Conservation (phyloP, 2,113 vertebrate species). For the Microcebus ravelobensis region DNA sequence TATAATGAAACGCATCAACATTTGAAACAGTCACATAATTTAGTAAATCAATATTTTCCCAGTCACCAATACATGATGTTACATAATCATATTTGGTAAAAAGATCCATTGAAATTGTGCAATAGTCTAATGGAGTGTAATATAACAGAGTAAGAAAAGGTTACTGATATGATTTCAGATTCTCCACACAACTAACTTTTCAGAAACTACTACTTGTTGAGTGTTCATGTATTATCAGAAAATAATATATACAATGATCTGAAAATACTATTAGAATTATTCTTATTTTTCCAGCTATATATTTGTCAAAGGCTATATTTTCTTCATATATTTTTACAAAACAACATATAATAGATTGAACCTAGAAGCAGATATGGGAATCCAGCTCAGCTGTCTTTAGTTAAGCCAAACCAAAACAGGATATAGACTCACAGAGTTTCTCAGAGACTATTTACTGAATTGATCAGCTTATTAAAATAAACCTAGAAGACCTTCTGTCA, state of each 20-base stretch:
- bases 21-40: neutral
- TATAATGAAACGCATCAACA: neutral
- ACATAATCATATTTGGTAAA: neutral
- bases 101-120: neutral
- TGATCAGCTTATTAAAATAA: neutral
- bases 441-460: neutral
- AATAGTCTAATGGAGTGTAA: neutral
- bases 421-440: neutral
- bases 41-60: neutral
- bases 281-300: neutral
- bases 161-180: neutral
- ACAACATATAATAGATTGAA: neutral
- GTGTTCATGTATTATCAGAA: neutral
- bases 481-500: neutral
- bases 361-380: neutral
- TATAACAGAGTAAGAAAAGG: neutral
- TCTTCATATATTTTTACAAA: neutral
- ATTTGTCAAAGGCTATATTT: neutral
- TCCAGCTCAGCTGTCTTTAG: neutral
- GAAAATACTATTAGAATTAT: neutral
- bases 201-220: neutral
- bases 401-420: neutral
- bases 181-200: neutral
- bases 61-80: neutral
- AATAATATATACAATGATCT: neutral